Conservation (phyloP, 2,797 vertebrate genomes). For the Nyctalus aviator region DNA sequence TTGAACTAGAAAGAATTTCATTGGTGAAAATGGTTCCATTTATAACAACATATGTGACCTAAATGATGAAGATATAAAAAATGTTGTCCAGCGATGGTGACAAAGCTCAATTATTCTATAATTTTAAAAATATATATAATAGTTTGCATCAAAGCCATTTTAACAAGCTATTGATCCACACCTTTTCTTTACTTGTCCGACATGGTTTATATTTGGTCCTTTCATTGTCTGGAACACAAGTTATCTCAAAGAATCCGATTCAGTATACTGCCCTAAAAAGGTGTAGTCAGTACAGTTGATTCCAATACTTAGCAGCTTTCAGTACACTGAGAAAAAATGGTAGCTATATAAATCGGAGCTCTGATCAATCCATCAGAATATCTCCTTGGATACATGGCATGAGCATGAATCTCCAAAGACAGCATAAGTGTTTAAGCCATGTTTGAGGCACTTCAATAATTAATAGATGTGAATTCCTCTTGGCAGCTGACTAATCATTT, state of each 20-base stretch:
- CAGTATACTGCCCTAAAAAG: conserved; percentile 1
- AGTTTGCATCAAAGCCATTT: conserved; percentile 66
- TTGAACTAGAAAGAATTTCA: background rate
- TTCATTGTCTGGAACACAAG: background rate
- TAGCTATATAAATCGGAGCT: background rate
- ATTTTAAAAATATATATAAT: conserved; percentile 24
- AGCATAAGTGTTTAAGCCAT: background rate
- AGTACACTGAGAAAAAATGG: conserved; percentile 6
- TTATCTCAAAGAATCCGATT: background rate
- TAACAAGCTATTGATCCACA: conserved; percentile 66
- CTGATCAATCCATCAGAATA: background rate
- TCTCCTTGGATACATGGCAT: background rate
- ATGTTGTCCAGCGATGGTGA: background rate
- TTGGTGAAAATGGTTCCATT: background rate
- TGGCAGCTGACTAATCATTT: background rate
- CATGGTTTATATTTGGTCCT: conserved; percentile 61
- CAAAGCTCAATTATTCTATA: background rate
- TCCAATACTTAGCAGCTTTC: conserved; percentile 18
- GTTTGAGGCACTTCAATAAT: background rate
- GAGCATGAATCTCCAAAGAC: background rate
- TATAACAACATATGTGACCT: background rate
- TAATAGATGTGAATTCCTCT: background rate
- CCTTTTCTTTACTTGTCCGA: conserved; percentile 57
- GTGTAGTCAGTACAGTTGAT: conserved; percentile 34
- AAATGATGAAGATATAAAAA: background rate